Base-by-base conservation (phyloP, 2,888 invertebrate species). In the Archaeoteleia sp. region DNA sequence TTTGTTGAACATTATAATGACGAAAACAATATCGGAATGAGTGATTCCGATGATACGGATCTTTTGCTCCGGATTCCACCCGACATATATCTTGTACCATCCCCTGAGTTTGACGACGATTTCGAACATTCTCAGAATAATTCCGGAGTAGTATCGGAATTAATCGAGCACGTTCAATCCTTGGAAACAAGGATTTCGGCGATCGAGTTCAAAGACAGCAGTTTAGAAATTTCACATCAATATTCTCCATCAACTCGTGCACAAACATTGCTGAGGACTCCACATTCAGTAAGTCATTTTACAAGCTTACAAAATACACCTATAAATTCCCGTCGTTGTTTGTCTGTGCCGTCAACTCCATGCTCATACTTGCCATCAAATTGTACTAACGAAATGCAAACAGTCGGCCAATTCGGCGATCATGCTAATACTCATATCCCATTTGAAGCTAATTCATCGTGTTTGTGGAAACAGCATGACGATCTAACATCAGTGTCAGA, bases 41-140 rank as follows among this genome's bases (percentile, higher is more conserved):
- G 90, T 86, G 91, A 91, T 80, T 89, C 91, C 66, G 94, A 94
- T 88, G 94, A 94, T 86, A 95, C 94, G 2, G 94, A 95, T 86
- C 90, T 93, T 78, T 87, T 95, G 70, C 86, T 95, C 75, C 85
- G 93, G 75, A 92, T 94, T 82, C 93, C 94, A 66, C 94, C 94
- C 8, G 90, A 93, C 83, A 90, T 92, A 77, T 93, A 91, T 79
- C 81, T 89, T 17, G 88, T 91, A n/a, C 86, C 89, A 71, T 78
- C 83, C n/a, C 87, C 88, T n/a, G 89, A 88, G 15, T 88, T 89
- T 0, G 89, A 89, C 1, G 87, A 88, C 7, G 76, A 77, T 37
- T 74, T 71, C 29, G 61, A 23, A 6, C 53, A 32, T 1, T 53
- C 66, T 37, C 27, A 45, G 46, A 72, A 51, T 6, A 75, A 86